Base-by-base conservation (phyloP, 2,113 vertebrate species). In the Sakesphorus luctuosus region DNA sequence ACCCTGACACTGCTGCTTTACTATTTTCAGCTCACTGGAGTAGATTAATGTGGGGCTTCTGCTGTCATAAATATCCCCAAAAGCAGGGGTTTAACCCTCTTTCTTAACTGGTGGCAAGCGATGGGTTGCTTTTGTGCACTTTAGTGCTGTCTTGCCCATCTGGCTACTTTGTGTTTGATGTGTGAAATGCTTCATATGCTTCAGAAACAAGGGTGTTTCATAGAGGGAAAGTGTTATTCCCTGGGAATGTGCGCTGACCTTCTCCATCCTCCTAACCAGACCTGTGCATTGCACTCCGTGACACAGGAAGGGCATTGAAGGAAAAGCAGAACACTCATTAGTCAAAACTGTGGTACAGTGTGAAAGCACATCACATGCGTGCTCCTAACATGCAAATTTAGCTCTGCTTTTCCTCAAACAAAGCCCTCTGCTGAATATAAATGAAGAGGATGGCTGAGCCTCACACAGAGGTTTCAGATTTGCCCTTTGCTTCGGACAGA, bases 371-470 rank as follows among this genome's bases (percentile, higher is more conserved):
- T 58, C 80, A 44, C 59, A 58, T 50, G 63, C 43, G 11, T 80
- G 65, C 38, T 91, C 44, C 53, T 50, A 83, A 55, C 75, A 74
- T 74, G 87, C 77, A 94, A 91, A 84, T 93, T 59, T 56, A 77
- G 31, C 13, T 7, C n/a, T 0, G 2, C 10, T 87, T 88, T 92
- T 84, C 56, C 35, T 90, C 62, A 79, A 95, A 75, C 68, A 90
- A 92, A 87, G 66, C 5, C 4, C 16, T 26, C 24, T 26, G 61
- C 49, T 84, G 73, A 73, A 92, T 75, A 33, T 35, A 83, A 95
- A 90, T 88, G 35, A 74, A 69, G 33, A 74, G 25, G 19, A 31
- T 52, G 75, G n/a, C 43, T 55, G 68, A 78, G 58, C 44, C n/a
- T 52, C 44, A 56, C 20, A 29, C 6, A 67, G 65, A 74, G 56